phyloP scores from a whole-genome alignment of 1,140 invertebrate genomes.

The Cryptotermes secundus region DNA sequence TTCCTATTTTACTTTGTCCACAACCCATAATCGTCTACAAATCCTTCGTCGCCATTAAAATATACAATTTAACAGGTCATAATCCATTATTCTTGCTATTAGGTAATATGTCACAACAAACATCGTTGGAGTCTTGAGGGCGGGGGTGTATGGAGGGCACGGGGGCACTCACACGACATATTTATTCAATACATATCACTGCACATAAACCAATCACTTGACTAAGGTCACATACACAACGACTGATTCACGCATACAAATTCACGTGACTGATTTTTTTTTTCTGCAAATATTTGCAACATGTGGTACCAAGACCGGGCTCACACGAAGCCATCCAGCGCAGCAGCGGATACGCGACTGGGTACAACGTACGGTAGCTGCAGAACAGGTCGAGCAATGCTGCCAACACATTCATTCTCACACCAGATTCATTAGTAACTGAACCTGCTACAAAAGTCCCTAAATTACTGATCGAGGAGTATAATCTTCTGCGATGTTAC shows the following conservation, averaged over 20 bases:
- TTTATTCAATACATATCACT: background rate
- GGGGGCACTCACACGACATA: background rate
- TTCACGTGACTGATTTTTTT: background rate
- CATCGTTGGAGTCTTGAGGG: background rate
- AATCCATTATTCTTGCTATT: background rate
- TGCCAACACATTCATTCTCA: background rate
- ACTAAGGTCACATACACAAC: background rate
- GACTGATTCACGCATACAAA: background rate
- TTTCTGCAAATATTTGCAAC: background rate
- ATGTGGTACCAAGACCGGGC: background rate
- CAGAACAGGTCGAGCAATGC: background rate
- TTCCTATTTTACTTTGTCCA: slow-evolving; percentile 59
- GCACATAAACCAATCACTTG: background rate
- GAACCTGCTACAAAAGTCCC: no score
- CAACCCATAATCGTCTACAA: slow-evolving; percentile 51
- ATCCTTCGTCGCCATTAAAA: background rate
- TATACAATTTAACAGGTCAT: background rate
- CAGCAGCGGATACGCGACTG: background rate
- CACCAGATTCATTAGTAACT: background rate
- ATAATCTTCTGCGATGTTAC: no score
- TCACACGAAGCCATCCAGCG: background rate
- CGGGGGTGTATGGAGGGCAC: background rate
- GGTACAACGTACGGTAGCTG: background rate
- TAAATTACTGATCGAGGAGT: no score
- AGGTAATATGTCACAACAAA: background rate